Evolutionary conservation across 2,797 vertebrate genomes (phyloP), one percentile per base, ranked within the genome.

Genomic region (Sebastes ruberrimus): DNA sequence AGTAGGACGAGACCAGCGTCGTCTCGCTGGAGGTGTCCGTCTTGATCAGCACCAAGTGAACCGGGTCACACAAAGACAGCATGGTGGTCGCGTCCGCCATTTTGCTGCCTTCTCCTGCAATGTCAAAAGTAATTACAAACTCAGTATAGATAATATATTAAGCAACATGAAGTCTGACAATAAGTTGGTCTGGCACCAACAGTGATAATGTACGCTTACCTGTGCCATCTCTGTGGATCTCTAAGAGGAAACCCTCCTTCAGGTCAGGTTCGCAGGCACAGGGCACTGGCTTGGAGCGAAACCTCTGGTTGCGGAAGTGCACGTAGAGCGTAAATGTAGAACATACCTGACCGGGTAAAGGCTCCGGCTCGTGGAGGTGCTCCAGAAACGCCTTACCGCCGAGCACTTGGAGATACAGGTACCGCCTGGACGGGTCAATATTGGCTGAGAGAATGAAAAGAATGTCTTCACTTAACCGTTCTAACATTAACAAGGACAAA

Each of bases 331-430:
- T 98, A 88, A 98, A 98, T 1, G 97, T 98, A 22, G 97, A 97
- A 91, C 96, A 97, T 76, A 96, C 91, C 88, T 99, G 98, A 81
- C 98, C 98, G 61, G 98, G 98, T 91, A 98, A 94, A 89, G 97
- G 97, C 71, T 98, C 97, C 0, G 96, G 96, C 86, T 99, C 98
- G 89, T 99, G 97, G 53, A 99, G 96, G 91, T 99, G 98, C 81
- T 99, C 99, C 89, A 99, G 95, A 92, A 99, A 99, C 82, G 99
- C 99, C 92, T 97, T 99, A 78, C 99, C 99, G 84, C 97, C 97
- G 85, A 98, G 95, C 88, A 99, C 96, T 94, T 99, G 97, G 90
- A 99, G 95, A 94, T 98, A 97, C 91, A 99, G 94, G 95, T 97
- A 97, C 91, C 98, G 97, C 86, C 97, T 95, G 81, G 96, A 96